phyloP scores from a whole-genome alignment of 2,797 vertebrate genomes.

The Meriones psammophilus region DNA sequence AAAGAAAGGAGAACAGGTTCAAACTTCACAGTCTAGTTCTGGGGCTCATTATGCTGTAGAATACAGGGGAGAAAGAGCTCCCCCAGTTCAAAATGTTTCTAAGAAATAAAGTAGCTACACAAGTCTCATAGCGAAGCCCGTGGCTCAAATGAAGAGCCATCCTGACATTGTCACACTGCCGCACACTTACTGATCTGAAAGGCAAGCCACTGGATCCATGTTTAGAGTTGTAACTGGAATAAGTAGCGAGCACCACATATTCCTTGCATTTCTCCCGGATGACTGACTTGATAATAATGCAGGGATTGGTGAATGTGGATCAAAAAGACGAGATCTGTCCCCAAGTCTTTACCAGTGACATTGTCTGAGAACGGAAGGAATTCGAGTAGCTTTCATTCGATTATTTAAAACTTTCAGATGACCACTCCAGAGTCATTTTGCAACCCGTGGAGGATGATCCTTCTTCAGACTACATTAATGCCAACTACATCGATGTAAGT shows the following conservation, averaged over 20 bases:
- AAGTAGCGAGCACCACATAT: not conserved
- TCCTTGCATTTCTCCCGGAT: conserved; percentile 6
- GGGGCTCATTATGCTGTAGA: not conserved
- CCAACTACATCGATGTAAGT: conserved; percentile 99
- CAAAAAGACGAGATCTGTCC: not conserved
- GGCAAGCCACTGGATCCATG: not conserved
- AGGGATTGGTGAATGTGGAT: not conserved
- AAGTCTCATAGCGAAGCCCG: not conserved
- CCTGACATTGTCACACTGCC: not conserved
- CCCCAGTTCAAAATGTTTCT: not conserved
- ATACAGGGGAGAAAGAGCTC: not conserved
- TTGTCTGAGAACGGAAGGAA: not conserved
- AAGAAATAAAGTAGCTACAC: not conserved
- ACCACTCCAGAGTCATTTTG: conserved; percentile 99
- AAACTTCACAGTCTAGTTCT: conserved; percentile 26
- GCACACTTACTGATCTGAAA: not conserved
- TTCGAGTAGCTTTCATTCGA: conserved; percentile 55
- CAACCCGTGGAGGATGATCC: conserved; percentile 99
- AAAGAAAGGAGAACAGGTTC: not conserved
- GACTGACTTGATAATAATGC: not conserved
- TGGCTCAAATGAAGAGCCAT: not conserved
- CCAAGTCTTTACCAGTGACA: not conserved
- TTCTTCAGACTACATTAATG: conserved; percentile 99
- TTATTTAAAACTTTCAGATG: conserved; percentile 91
- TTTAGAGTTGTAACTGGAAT: not conserved